Evolutionary conservation across 92 coral and sea anemone genomes (phyloP).

Genomic region (Parazoanthus darwini): DNA sequence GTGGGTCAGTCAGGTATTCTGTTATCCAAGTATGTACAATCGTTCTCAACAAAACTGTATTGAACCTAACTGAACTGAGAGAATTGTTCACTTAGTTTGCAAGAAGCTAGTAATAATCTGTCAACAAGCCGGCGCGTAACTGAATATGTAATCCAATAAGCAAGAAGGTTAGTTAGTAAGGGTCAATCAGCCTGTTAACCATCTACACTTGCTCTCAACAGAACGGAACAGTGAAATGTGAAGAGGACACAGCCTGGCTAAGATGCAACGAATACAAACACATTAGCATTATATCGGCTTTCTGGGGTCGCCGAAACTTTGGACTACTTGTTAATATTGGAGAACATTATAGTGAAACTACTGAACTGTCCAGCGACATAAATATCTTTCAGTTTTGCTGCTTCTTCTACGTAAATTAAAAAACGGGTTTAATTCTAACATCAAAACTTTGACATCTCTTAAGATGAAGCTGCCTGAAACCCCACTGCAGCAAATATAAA

Average conservation of each 20-base stretch:
- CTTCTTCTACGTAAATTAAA: not conserved
- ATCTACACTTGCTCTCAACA: constrained; percentile 26
- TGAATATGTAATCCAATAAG: not conserved
- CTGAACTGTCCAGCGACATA: not conserved
- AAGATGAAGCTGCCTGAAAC: not conserved
- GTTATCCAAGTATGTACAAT: too few species aligned
- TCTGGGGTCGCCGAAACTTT: constrained; percentile 99
- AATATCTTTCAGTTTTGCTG: not conserved
- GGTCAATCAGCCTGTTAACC: not conserved
- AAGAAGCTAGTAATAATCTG: too few species aligned
- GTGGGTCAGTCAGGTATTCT: too few species aligned
- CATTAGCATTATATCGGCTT: constrained; percentile 99
- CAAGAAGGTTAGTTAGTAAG: too few species aligned
- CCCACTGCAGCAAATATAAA: constrained; percentile 24
- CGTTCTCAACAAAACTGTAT: too few species aligned
- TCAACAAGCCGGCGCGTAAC: not conserved
- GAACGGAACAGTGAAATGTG: constrained; percentile 99
- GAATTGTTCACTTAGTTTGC: not conserved
- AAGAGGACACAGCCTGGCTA: constrained; percentile 99
- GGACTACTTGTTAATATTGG: constrained; percentile 55
- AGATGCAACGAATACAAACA: constrained; percentile 99
- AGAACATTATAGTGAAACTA: not conserved
- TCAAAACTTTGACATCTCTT: constrained; percentile 29
- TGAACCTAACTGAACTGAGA: too few species aligned
- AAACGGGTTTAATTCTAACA: not conserved